Percentiles rank a stretch among this genome's conserved stretches.
Evolutionary conservation across 2,888 invertebrate species (phyloP).

Genomic region (Pseudoips prasinana): DNA sequence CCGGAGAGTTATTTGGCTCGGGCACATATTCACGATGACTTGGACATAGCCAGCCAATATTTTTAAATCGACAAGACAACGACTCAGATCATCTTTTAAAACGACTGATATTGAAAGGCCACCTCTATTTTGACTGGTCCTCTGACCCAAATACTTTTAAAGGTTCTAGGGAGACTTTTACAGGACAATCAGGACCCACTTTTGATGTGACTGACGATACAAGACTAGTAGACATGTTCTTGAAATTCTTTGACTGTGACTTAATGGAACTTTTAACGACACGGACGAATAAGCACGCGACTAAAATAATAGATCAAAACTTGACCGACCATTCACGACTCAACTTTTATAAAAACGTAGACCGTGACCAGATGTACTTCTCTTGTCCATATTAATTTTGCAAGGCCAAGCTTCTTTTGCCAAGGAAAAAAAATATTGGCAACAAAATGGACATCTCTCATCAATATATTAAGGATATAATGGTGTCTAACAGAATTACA

Average conservation of each 20-base stretch:
- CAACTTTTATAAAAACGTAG: no score
- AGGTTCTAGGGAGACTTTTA: slow-evolving; percentile 8
- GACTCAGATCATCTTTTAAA: no score
- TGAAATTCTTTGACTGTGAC: slow-evolving; percentile 7
- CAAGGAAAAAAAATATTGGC: slow-evolving; percentile 7
- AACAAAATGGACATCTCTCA: slow-evolving; percentile 9
- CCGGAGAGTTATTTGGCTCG: no score
- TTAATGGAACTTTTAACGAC: slow-evolving; percentile 7
- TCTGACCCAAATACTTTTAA: slow-evolving; percentile 6
- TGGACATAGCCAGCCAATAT: no score
- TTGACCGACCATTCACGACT: no score
- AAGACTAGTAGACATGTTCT: slow-evolving; percentile 10
- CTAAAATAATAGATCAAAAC: no score
- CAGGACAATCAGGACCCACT: slow-evolving; percentile 7
- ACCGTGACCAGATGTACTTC: slow-evolving; percentile 5
- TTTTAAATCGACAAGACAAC: no score
- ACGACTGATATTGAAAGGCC: no score
- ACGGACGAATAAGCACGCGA: slow-evolving; percentile 3
- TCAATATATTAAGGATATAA: slow-evolving; percentile 10
- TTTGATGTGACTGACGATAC: slow-evolving; percentile 6
- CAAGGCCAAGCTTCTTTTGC: slow-evolving; percentile 7
- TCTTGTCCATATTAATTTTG: slow-evolving; percentile 8
- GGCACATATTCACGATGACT: no score
- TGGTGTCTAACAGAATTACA: slow-evolving; percentile 12
- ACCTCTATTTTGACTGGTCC: slow-evolving; percentile 8